These are phyloP conservation scores for Bombus superbus DNA, from an alignment of 1,140 invertebrate species.

Conservation along the genomic window DNA sequence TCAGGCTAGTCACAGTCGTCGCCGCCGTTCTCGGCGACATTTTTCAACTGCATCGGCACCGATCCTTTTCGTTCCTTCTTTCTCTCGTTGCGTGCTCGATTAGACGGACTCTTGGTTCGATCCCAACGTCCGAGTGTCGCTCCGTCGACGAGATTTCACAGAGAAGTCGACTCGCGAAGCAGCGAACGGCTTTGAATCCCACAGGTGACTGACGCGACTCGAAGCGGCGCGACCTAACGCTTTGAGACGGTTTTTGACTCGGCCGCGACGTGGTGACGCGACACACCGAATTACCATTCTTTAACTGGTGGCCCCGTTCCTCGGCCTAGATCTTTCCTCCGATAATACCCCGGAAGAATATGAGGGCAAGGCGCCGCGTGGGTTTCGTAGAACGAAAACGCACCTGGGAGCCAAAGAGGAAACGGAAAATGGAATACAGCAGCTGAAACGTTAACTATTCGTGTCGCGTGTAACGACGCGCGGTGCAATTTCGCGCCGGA, in stretches of 20 bases:
- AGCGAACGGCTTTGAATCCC: no score
- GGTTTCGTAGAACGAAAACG: neutral
- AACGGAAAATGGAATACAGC: neutral
- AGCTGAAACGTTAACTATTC: conserved; percentile 16
- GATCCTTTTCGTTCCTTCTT: no score
- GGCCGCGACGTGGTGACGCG: neutral
- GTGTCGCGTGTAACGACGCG: conserved; percentile 27
- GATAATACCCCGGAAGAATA: no score
- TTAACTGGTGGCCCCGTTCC: neutral
- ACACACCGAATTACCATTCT: conserved; percentile 26
- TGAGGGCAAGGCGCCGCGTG: no score
- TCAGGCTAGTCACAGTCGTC: neutral
- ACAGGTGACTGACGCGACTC: no score
- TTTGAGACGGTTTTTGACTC: conserved; percentile 30
- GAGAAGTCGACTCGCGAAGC: no score
- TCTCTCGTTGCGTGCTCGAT: neutral
- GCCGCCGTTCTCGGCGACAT: neutral
- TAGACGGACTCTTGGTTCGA: no score
- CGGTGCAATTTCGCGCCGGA: conserved; percentile 26
- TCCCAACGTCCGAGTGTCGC: no score
- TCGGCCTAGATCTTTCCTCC: neutral
- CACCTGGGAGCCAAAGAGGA: no score
- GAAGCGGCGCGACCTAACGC: no score
- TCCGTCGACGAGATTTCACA: no score
- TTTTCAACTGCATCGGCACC: neutral